Evolutionary conservation across 2,113 vertebrate species (phyloP).

Genomic region (Peromyscus californicus): DNA sequence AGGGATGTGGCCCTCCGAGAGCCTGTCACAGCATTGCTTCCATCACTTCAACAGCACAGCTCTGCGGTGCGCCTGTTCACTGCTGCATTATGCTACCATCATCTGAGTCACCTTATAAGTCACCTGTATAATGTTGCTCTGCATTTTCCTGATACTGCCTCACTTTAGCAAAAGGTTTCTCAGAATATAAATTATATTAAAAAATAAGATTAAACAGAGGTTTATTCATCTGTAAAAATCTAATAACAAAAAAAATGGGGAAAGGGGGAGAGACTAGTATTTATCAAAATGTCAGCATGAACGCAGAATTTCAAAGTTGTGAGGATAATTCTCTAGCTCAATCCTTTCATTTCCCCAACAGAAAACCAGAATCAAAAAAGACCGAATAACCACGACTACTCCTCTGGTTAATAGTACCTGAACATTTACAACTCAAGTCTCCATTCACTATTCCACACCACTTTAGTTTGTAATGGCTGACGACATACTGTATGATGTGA

Average conservation of each 20-base stretch:
- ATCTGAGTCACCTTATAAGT: background rate
- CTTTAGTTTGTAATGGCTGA: background rate
- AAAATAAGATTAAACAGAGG: background rate
- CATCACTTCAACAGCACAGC: background rate
- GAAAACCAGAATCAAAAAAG: slow-evolving; percentile 20
- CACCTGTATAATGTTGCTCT: background rate
- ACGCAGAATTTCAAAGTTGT: slow-evolving; percentile 14
- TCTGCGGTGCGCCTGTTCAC: background rate
- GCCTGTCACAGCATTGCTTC: background rate
- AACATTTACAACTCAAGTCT: background rate
- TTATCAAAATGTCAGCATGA: background rate
- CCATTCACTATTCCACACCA: fast-evolving
- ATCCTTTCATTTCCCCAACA: slow-evolving; percentile 5
- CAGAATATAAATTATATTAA: background rate
- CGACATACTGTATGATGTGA: background rate
- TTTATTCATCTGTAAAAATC: background rate
- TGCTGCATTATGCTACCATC: background rate
- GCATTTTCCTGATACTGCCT: background rate
- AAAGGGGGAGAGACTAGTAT: background rate
- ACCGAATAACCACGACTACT: background rate
- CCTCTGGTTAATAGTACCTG: background rate
- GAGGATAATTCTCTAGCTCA: background rate
- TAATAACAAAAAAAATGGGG: background rate
- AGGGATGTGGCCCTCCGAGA: background rate
- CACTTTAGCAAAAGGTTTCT: background rate